Percentiles rank a stretch among this genome's conserved stretches.
Conservation (phyloP, 2,888 invertebrate species). For the Aporophyla nigra region DNA sequence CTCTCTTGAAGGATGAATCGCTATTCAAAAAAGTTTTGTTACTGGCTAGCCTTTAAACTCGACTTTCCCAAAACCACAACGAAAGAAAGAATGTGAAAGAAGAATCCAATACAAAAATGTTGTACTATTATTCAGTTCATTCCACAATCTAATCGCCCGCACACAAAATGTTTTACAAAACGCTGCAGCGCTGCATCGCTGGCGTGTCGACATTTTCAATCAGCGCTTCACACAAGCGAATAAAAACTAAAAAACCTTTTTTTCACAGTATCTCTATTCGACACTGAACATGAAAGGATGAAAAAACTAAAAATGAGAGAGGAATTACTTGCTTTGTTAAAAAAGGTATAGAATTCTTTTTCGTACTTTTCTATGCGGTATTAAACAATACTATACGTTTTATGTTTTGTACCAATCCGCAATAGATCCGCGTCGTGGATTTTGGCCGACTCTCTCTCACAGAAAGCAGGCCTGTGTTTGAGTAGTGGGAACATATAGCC, state of each 20-base stretch:
- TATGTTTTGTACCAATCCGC: background rate
- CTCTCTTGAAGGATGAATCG: background rate
- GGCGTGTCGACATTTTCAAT: constrained; percentile 53
- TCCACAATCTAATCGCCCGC: constrained; percentile 3
- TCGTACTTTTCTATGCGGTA: background rate
- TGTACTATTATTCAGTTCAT: constrained; percentile 4
- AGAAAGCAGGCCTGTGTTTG: no score
- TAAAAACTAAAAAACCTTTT: constrained; percentile 44
- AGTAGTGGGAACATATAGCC: no score
- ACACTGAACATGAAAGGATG: constrained; percentile 8
- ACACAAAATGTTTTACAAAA: constrained; percentile 31
- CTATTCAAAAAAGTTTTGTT: background rate
- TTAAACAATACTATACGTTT: background rate
- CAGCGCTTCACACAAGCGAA: constrained; percentile 41
- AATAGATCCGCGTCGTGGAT: no score
- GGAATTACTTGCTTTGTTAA: constrained; percentile 26
- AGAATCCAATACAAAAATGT: background rate
- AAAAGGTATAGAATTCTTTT: background rate
- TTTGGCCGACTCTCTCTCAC: no score
- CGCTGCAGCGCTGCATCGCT: constrained; percentile 10
- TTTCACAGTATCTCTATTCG: constrained; percentile 21
- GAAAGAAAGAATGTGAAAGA: background rate
- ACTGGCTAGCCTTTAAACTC: background rate
- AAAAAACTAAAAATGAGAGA: constrained; percentile 27
- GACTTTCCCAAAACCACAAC: background rate